Base-by-base conservation (phyloP, 2,113 vertebrate species). In the Hiodon tergisus region DNA sequence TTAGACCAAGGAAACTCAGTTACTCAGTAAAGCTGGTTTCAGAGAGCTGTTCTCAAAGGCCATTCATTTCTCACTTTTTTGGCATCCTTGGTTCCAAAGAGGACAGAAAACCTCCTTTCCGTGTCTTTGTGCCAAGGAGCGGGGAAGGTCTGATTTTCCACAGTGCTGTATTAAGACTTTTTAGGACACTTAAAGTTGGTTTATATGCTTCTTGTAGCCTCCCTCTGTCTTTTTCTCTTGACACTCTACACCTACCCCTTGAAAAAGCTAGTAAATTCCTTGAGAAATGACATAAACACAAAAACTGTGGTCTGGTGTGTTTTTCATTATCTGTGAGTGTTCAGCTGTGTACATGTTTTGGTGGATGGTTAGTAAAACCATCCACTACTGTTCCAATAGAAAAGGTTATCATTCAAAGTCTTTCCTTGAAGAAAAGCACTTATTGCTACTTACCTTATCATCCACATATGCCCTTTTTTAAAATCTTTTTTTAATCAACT, bases 21-120 rank as follows among this genome's bases (percentile, higher is more conserved):
- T 57, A 10, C 54, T 7, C 5, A 57, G 54, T 10, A 5, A 31
- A 31, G 31, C 31, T 31, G 31, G 54, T 57, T 57, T 57, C 54
- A 57, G 1, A 2, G 31, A 7, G 54, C 54, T 57, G 54, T 57
- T 57, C 10, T 31, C 31, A 31, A 54, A 71, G 59, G 7, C 31
- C 6, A 5, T 11, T 47, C 58, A 6, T 57, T 71, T 9, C 57
- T 31, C 17, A 57, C 14, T 14, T 47, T 16, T 53, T 46, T 57
- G 62, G 77, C 77, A 74, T 72, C 73, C 68, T 78, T 69, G 31
- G 11, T 52, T 11, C 69, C 2, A 31, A 31, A 31, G 31, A 31
- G 31, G 31, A 31, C 31, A 31, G 31, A 31, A 31, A 31, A 31
- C 31, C 55, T 13, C 5, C 16, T 71, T 11, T 60, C 70, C 59